Percentiles rank a stretch among this genome's conserved stretches.
Conservation (phyloP, 1,140 invertebrate genomes). For the Penaeus indicus region DNA sequence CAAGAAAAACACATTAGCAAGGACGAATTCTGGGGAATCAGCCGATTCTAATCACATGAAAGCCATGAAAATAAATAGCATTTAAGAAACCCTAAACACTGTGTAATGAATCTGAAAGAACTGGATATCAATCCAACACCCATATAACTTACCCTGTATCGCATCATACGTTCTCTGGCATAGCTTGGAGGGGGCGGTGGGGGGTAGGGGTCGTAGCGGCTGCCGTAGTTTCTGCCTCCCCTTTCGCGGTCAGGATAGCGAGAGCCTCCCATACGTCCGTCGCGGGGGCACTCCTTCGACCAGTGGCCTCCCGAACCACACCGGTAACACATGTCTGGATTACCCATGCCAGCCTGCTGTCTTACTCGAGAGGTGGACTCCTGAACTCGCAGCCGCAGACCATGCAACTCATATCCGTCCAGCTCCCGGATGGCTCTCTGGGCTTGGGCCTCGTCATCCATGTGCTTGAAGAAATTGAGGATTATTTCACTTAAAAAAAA, state of each 20-base stretch:
- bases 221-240: conserved; percentile 51
- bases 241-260: conserved; percentile 45
- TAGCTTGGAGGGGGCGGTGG: conserved; percentile 62
- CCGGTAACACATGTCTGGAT: conserved; percentile 66
- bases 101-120: too few species aligned
- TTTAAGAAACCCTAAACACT: too few species aligned
- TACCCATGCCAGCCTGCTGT: conserved; percentile 66
- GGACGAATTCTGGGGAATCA: too few species aligned
- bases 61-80: too few species aligned
- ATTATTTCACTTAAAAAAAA: background rate
- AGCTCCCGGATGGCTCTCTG: conserved; percentile 62
- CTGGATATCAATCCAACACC: too few species aligned
- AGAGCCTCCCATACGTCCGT: conserved; percentile 40
- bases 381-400: conserved; percentile 63
- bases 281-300: conserved; percentile 65
- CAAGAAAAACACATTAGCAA: background rate
- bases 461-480: conserved; percentile 51
- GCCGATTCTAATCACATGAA: too few species aligned
- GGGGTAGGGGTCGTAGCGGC: conserved; percentile 60
- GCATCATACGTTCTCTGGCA: conserved; percentile 63
- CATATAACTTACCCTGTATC: conserved; percentile 58
- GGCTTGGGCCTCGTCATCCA: conserved; percentile 62
- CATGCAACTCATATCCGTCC: conserved; percentile 64
- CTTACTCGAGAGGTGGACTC: conserved; percentile 65
- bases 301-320: conserved; percentile 65